Evolutionary conservation across 2,797 vertebrate genomes (phyloP), one percentile per base, ranked within the genome.

Genomic region (Aulostomus chinensis): DNA sequence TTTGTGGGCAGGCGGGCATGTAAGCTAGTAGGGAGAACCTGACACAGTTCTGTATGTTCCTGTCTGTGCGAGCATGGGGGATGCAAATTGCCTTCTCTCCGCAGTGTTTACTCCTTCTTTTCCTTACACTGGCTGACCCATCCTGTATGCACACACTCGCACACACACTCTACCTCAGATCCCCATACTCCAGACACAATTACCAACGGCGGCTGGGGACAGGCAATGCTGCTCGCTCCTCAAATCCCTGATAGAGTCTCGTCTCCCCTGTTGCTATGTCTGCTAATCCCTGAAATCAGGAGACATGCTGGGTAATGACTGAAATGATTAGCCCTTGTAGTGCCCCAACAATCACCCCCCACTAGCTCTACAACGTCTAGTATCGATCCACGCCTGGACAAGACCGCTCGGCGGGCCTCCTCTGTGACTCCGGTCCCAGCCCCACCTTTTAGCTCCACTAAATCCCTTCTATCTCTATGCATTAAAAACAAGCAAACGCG

Each of bases 231-330:
- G 73, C 67, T 66, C 51, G 50, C 54, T 71, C 60, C 43, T 69
- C 76, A 79, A 78, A 84, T 80, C 73, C 70, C 70, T 12, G 42
- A 78, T 50, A 68, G 52, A 71, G 74, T 79, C 57, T 74, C 61
- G 80, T 75, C 71, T 64, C 71, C 70, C 63, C 40, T 61, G 78
- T 68, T 76, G 66, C 69, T 78, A 35, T 46, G 60, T 69, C 81
- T 63, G 53, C 68, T 86, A 83, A 87, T 84, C 81, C 84, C 63
- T 48, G 15, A 64, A 81, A 86, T 84, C 80, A 78, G 73, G 58
- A 76, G 72, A 82, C 79, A 75, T 7, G 54, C 58, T 16, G 49
- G 60, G 58, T 81, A 85, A 87, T 81, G 78, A 83, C 73, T 81
- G 70, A 78, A 83, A 84, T 83, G 77, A 82, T 86, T 78, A 83